Conservation (phyloP, 2,888 invertebrate genomes). For the Nebria brevicollis region DNA sequence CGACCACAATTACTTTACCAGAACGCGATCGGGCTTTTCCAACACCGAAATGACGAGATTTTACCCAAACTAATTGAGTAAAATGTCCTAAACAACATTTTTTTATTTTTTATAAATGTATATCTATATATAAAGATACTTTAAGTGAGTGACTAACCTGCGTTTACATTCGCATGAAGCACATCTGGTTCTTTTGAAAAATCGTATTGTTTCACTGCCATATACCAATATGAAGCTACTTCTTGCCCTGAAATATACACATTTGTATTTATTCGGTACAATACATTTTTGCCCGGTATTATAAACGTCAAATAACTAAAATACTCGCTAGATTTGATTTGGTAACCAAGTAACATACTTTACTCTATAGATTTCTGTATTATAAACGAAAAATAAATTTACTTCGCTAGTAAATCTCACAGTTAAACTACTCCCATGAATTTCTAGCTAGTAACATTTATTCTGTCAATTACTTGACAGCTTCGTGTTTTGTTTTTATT, state of each 20-base stretch:
- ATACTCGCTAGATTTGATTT: too few species aligned
- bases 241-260: constrained; percentile 71
- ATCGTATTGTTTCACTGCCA: constrained; percentile 79
- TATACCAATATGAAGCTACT: constrained; percentile 84
- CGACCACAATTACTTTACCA: constrained; percentile 84
- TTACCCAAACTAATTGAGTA: constrained; percentile 87
- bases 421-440: too few species aligned
- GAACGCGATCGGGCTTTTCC: constrained; percentile 82
- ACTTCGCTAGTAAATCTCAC: too few species aligned
- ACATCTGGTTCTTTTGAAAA: constrained; percentile 78
- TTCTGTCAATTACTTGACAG: too few species aligned
- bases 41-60: constrained; percentile 79
- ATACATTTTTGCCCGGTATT: too few species aligned
- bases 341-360: too few species aligned
- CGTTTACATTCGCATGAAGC: constrained; percentile 80
- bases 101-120: constrained; percentile 42
- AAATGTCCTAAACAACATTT: constrained; percentile 76
- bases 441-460: too few species aligned
- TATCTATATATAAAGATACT: neutral
- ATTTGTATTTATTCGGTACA: neutral
- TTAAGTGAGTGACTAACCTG: constrained; percentile 67
- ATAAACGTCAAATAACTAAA: too few species aligned
- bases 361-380: too few species aligned
- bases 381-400: too few species aligned
- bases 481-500: too few species aligned